A percentile compares a stretch with the other conserved stretches of the same genome.
These are phyloP conservation scores for Hippolais icterina DNA, from an alignment of 2,113 vertebrate species.

Conservation along the genomic window DNA sequence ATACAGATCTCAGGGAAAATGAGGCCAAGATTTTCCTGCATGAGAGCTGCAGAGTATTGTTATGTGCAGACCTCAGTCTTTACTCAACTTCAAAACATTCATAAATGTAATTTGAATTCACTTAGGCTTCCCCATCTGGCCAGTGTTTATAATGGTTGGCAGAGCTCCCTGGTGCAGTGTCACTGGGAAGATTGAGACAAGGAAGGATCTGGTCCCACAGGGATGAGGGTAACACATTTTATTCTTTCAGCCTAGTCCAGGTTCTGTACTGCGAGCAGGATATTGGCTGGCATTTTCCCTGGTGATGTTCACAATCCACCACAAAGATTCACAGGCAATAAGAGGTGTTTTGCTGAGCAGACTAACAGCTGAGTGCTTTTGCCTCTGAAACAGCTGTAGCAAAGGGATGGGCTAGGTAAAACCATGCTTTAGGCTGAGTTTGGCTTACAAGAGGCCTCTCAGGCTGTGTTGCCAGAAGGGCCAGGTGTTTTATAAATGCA, in stretches of 20 bases:
- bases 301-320: not conserved
- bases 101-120: not conserved
- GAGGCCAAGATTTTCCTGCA: not conserved
- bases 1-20: not conserved
- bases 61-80: not conserved
- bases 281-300: not conserved
- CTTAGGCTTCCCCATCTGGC: not conserved
- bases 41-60: not conserved
- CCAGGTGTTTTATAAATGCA: accelerated
- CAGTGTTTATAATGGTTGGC: not conserved
- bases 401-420: not conserved
- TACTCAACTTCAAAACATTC: not conserved
- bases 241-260: not conserved
- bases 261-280: not conserved
- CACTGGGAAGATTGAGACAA: not conserved
- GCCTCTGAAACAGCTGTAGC: not conserved
- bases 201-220: not conserved
- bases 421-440: not conserved
- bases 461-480: not conserved
- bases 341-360: not conserved
- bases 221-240: not conserved
- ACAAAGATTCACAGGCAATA: not conserved
- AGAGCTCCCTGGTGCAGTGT: not conserved
- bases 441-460: not conserved
- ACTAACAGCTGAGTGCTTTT: not conserved